phyloP scores from a whole-genome alignment of 1,140 invertebrate species.

The Drosophila ogumai region DNA sequence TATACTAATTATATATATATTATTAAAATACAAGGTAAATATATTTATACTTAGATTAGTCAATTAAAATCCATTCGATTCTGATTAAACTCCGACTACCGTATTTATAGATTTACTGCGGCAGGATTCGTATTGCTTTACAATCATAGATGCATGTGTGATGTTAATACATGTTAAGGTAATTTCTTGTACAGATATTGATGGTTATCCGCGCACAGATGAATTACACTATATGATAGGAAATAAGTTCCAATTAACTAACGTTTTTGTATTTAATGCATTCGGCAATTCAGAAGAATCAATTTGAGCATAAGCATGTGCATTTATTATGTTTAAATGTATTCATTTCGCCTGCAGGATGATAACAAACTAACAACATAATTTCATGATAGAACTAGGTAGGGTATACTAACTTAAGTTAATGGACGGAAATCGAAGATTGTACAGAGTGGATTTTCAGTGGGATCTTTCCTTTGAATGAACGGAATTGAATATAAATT shows the following conservation, averaged over 20 bases:
- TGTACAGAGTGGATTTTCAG: conserved; percentile 5
- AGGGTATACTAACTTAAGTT: conserved; percentile 25
- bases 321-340: conserved; percentile 11
- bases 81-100: conserved; percentile 11
- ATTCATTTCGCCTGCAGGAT: conserved; percentile 3
- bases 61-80: conserved; percentile 19
- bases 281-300: conserved; percentile 62
- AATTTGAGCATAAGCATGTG: conserved; percentile 56
- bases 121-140: conserved; percentile 43
- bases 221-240: conserved; percentile 20
- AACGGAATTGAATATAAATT: conserved; percentile 29
- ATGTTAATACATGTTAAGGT: conserved; percentile 18
- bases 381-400: conserved; percentile 7
- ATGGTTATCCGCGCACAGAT: conserved; percentile 35
- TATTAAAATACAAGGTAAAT: conserved; percentile 27
- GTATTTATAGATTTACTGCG: conserved; percentile 18
- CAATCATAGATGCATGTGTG: conserved; percentile 13
- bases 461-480: background rate
- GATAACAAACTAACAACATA: conserved; percentile 5
- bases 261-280: conserved; percentile 16
- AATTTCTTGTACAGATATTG: conserved; percentile 32
- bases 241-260: conserved; percentile 30
- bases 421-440: conserved; percentile 46
- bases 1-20: conserved; percentile 27
- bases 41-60: conserved; percentile 24